A percentile compares a stretch with the other conserved stretches of the same genome.
These are phyloP conservation scores for Venustoraphidia nigricollis DNA, from an alignment of 2,888 invertebrate genomes.

Conservation along the genomic window DNA sequence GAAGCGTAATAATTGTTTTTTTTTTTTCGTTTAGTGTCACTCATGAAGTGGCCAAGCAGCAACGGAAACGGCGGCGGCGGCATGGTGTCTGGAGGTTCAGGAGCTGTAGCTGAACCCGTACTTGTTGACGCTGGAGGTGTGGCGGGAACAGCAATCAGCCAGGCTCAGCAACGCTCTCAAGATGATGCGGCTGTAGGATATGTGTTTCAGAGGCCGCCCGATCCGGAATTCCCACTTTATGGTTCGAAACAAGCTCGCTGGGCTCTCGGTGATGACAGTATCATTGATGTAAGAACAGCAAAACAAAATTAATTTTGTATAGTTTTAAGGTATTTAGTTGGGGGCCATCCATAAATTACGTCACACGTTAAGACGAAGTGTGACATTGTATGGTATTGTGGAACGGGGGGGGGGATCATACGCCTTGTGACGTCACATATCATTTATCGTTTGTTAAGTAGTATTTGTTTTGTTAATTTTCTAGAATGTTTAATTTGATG, in stretches of 20 bases:
- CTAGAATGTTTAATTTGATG: too few species aligned
- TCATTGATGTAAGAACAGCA: conserved; percentile 55
- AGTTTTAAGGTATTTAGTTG: too few species aligned
- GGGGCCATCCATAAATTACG: too few species aligned
- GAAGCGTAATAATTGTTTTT: conserved; percentile 1
- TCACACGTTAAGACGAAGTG: too few species aligned
- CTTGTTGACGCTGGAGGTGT: conserved; percentile 18
- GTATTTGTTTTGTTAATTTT: too few species aligned
- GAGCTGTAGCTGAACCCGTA: conserved; percentile 35
- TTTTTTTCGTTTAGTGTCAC: conserved; percentile 22
- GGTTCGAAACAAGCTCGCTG: conserved; percentile 65
- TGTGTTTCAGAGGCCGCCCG: conserved; percentile 73
- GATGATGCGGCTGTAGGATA: conserved; percentile 90
- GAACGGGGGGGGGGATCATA: too few species aligned
- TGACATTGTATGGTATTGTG: too few species aligned
- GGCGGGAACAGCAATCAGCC: conserved; percentile 43
- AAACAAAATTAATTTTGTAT: too few species aligned
- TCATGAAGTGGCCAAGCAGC: conserved; percentile 49
- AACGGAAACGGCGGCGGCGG: conserved; percentile 4
- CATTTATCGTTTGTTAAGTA: too few species aligned
- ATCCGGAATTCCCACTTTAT: conserved; percentile 61
- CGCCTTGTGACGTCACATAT: too few species aligned
- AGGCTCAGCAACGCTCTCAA: conserved; percentile 56
- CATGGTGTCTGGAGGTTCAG: conserved; percentile 45
- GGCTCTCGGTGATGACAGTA: conserved; percentile 79